Conservation (phyloP, 2,113 vertebrate genomes). For the Dasyprocta punctata region DNA sequence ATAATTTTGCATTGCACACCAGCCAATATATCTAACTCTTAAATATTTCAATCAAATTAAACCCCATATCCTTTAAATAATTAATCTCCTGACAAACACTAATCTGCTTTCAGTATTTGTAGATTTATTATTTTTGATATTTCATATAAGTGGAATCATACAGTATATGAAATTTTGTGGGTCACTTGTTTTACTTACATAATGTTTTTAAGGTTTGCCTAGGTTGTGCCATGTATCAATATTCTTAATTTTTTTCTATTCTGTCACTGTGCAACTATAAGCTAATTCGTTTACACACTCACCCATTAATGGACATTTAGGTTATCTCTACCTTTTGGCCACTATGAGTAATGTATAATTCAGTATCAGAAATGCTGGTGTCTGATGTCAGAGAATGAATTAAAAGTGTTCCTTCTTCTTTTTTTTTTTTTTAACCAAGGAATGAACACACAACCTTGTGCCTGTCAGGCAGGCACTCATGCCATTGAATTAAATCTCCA, state of each 20-base stretch:
- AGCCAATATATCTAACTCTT: not conserved
- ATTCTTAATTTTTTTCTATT: not conserved
- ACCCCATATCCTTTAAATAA: not conserved
- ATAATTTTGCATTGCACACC: not conserved
- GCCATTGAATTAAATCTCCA: no score
- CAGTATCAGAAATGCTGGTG: not conserved
- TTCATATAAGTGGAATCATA: not conserved
- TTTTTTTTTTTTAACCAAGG: no score
- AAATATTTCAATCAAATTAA: not conserved
- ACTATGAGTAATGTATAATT: not conserved
- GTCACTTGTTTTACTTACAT: not conserved
- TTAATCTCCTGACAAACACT: not conserved
- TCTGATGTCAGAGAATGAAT: not conserved
- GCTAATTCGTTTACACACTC: not conserved
- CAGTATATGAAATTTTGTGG: not conserved
- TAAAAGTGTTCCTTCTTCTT: slow-evolving; percentile 12
- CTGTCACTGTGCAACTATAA: not conserved
- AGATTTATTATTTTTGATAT: not conserved
- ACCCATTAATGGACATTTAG: not conserved
- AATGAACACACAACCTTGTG: no score
- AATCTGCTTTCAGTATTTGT: not conserved
- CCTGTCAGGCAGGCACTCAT: no score
- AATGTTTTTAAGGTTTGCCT: not conserved
- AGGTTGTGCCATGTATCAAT: not conserved
- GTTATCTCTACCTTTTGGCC: not conserved